phyloP scores from a whole-genome alignment of 1,140 invertebrate species.

The Riptortus pedestris region DNA sequence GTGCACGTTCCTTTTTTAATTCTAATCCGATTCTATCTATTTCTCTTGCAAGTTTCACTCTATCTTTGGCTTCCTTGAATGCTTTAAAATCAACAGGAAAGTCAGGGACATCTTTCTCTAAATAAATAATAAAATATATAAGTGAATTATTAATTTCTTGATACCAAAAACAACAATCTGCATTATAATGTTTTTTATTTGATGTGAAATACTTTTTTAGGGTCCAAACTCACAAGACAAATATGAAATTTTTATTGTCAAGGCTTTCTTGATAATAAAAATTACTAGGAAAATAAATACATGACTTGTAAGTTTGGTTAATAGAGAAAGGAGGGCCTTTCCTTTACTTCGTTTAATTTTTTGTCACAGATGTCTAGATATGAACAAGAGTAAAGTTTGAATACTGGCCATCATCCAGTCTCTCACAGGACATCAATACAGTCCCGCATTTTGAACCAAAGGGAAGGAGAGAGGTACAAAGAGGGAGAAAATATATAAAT shows the following conservation, averaged over 20 bases:
- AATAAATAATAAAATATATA: slow-evolving; percentile 26
- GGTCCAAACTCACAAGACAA: background rate
- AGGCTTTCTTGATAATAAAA: too few relatives aligned
- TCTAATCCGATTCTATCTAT: slow-evolving; percentile 66
- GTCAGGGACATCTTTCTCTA: slow-evolving; percentile 66
- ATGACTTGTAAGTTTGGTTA: too few relatives aligned
- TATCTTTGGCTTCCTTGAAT: slow-evolving; percentile 53
- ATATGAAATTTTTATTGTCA: background rate
- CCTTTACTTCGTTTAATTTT: too few relatives aligned
- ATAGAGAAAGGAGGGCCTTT: too few relatives aligned
- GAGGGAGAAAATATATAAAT: too few relatives aligned
- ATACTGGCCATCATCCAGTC: too few relatives aligned
- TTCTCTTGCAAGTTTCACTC: slow-evolving; percentile 64
- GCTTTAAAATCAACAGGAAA: slow-evolving; percentile 68
- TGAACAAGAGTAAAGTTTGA: too few relatives aligned
- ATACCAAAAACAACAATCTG: background rate
- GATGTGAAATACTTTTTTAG: background rate
- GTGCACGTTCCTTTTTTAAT: slow-evolving; percentile 49
- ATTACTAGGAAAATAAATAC: too few relatives aligned
- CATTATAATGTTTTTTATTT: background rate
- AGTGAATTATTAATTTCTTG: background rate
- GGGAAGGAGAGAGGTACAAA: too few relatives aligned
- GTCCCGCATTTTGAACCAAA: too few relatives aligned
- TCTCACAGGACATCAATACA: too few relatives aligned
- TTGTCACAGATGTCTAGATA: too few relatives aligned